Percentiles rank a stretch among this genome's conserved stretches.
Evolutionary conservation across 2,888 invertebrate species (phyloP).

Genomic region (Clivina fossor): DNA sequence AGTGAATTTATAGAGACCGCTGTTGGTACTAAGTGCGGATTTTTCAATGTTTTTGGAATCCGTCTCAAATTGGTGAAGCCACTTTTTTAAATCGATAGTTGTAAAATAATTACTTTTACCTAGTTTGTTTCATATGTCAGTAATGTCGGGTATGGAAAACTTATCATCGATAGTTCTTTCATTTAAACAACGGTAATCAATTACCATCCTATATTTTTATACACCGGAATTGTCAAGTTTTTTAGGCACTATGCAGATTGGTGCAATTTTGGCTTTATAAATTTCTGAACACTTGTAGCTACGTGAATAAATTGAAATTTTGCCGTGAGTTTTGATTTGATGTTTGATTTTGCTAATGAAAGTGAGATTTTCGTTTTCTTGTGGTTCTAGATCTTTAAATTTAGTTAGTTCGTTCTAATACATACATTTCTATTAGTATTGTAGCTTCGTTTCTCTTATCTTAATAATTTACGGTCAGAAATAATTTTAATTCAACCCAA

Average conservation of each 20-base stretch:
- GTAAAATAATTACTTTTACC: slow-evolving; percentile 36
- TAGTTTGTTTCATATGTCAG: slow-evolving; percentile 31
- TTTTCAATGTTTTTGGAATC: slow-evolving; percentile 35
- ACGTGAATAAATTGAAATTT: slow-evolving; percentile 37
- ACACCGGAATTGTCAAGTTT: slow-evolving; percentile 36
- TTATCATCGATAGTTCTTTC: slow-evolving; percentile 41
- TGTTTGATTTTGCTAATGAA: slow-evolving; percentile 38
- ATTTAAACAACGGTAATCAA: slow-evolving; percentile 42
- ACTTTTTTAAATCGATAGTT: slow-evolving; percentile 39
- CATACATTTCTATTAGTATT: too few relatives aligned
- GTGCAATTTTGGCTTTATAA: slow-evolving; percentile 38
- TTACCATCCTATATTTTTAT: slow-evolving; percentile 38
- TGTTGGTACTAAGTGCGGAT: slow-evolving; percentile 39
- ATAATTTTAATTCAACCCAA: too few relatives aligned
- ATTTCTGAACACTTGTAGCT: slow-evolving; percentile 38
- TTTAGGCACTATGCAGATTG: slow-evolving; percentile 40
- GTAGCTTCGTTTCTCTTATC: too few relatives aligned
- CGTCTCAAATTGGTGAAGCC: slow-evolving; percentile 42
- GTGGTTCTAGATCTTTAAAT: slow-evolving; percentile 36
- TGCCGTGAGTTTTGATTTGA: slow-evolving; percentile 35
- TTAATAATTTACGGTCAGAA: too few relatives aligned
- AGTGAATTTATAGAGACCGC: slow-evolving; percentile 39
- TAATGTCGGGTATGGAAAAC: slow-evolving; percentile 40
- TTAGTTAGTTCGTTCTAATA: too few relatives aligned
- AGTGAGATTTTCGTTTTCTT: slow-evolving; percentile 35